Conservation (phyloP, 1,140 invertebrate species). For the Drosophila hydei region DNA sequence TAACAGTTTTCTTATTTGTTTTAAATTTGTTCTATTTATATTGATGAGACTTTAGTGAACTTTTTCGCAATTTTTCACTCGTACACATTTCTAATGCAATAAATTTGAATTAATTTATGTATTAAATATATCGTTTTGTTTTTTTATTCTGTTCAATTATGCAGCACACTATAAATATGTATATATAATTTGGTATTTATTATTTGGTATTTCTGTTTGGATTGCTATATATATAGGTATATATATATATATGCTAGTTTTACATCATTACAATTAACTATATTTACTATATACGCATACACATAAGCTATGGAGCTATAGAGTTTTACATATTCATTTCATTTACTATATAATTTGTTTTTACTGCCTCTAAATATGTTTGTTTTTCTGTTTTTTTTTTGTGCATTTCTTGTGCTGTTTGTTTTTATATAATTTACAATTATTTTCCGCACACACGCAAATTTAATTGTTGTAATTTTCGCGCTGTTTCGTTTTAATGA, state of each 20-base stretch:
- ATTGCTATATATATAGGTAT: constrained; percentile 43
- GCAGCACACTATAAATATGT: constrained; percentile 61
- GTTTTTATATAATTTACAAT: constrained; percentile 69
- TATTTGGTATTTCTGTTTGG: constrained; percentile 43
- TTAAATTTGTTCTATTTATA: constrained; percentile 44
- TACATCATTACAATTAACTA: constrained; percentile 70
- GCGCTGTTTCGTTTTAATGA: constrained; percentile 68
- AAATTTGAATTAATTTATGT: constrained; percentile 55
- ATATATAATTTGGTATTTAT: constrained; percentile 52
- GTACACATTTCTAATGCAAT: constrained; percentile 64
- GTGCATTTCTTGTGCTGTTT: constrained; percentile 29
- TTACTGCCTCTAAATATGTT: constrained; percentile 39
- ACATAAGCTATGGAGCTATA: constrained; percentile 56
- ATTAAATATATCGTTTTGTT: constrained; percentile 51
- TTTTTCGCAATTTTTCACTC: constrained; percentile 30
- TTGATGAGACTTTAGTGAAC: constrained; percentile 45
- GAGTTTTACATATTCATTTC: constrained; percentile 60
- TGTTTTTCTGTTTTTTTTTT: constrained; percentile 39
- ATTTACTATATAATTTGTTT: constrained; percentile 47
- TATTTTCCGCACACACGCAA: constrained; percentile 57
- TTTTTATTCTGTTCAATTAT: constrained; percentile 53
- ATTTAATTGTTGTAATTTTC: constrained; percentile 69
- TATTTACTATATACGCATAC: constrained; percentile 50
- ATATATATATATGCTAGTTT: constrained; percentile 63
- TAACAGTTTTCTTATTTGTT: constrained; percentile 29